phyloP scores from a whole-genome alignment of 2,797 vertebrate species.

The Ptychobarbus kaznakovi region DNA sequence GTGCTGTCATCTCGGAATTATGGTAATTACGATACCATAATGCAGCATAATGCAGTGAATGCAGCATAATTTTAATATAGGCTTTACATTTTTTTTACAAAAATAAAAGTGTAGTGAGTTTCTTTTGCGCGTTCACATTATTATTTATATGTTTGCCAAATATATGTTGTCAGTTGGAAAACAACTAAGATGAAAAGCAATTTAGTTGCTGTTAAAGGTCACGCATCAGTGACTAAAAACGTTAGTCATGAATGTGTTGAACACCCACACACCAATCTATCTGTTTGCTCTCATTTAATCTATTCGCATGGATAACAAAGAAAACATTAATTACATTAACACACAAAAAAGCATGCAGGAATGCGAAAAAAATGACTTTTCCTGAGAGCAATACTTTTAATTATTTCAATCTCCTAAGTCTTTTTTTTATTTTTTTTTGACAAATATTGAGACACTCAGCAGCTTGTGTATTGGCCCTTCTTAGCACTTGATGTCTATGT shows the following conservation, averaged over 20 bases:
- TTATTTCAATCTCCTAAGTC: neutral
- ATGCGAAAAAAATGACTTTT: neutral
- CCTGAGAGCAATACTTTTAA: neutral
- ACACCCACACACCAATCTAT: neutral
- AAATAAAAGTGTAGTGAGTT: neutral
- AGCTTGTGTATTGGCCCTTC: neutral
- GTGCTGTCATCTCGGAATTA: no score
- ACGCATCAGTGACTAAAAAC: slow-evolving; percentile 11
- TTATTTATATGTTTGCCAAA: slow-evolving; percentile 12
- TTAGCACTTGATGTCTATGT: neutral
- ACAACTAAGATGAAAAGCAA: neutral
- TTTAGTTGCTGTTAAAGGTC: slow-evolving; percentile 32
- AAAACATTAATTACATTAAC: neutral
- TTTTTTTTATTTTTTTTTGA: neutral
- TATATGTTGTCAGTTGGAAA: slow-evolving; percentile 12
- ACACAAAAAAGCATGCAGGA: neutral
- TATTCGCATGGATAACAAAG: neutral
- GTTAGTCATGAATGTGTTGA: neutral
- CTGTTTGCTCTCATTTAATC: slow-evolving; percentile 4
- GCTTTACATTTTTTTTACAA: neutral
- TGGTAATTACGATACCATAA: no score
- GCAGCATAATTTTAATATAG: neutral
- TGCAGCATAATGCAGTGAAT: no score
- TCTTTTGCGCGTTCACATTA: neutral
- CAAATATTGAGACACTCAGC: neutral